A percentile compares a stretch with the other conserved stretches of the same genome.
Evolutionary conservation across 2,113 vertebrate species (phyloP).

Genomic region (Aptenodytes patagonicus): DNA sequence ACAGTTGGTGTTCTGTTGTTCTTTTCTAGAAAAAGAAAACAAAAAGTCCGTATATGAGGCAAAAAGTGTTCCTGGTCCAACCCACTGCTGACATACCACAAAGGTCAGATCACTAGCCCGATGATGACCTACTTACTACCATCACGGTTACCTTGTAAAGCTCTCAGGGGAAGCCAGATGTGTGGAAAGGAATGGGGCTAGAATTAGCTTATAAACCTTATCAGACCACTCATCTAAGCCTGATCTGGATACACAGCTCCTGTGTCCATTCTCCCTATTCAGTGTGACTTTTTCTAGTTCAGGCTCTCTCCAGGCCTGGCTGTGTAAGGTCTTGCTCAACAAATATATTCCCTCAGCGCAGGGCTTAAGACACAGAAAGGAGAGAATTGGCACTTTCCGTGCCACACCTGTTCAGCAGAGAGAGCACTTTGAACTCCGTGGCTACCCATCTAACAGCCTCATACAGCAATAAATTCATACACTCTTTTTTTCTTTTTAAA

Average conservation of each 20-base stretch:
- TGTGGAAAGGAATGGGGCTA: neutral
- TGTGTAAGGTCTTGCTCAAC: neutral
- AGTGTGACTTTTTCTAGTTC: neutral
- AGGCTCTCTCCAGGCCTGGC: neutral
- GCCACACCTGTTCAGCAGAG: neutral
- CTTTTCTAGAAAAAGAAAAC: neutral
- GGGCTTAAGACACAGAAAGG: neutral
- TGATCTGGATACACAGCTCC: neutral
- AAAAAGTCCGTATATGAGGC: neutral
- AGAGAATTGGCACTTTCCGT: neutral
- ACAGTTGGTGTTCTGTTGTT: neutral
- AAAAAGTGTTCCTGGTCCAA: neutral
- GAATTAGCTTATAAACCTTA: neutral
- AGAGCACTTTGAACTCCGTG: slow-evolving; percentile 21
- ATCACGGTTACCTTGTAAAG: neutral
- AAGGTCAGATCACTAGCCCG: neutral
- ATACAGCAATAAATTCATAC: slow-evolving; percentile 2
- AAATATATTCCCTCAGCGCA: neutral
- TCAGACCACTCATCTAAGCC: neutral
- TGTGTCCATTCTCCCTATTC: neutral
- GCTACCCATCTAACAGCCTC: neutral
- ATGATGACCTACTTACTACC: neutral
- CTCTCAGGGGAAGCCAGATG: neutral
- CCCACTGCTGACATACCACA: neutral
- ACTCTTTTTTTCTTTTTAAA: neutral